These are phyloP conservation scores for Burhinus bistriatus DNA, from an alignment of 2,113 vertebrate genomes.

Conservation along the genomic window DNA sequence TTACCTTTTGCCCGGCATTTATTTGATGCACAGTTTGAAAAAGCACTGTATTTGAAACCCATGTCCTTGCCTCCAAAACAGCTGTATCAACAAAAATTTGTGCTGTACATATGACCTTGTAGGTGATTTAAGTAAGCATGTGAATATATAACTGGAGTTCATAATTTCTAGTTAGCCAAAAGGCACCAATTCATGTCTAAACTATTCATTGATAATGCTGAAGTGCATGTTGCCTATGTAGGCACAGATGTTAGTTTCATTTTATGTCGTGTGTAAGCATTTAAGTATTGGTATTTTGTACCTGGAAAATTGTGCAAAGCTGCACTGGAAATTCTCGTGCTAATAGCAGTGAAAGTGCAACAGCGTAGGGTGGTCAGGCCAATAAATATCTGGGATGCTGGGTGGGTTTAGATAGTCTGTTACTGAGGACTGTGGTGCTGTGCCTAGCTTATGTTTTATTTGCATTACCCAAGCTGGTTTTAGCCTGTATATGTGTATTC, in stretches of 20 bases:
- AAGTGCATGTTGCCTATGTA: neutral
- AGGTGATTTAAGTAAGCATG: neutral
- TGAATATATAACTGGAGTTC: neutral
- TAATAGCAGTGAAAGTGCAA: neutral
- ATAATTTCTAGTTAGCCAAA: neutral
- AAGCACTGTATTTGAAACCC: neutral
- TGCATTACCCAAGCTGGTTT: neutral
- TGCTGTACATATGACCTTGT: neutral
- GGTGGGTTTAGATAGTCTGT: neutral
- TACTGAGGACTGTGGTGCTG: neutral
- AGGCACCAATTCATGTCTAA: neutral
- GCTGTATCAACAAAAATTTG: neutral
- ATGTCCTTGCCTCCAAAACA: neutral
- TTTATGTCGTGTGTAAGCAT: neutral
- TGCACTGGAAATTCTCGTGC: neutral
- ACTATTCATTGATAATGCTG: neutral
- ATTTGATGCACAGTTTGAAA: neutral
- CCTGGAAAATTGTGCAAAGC: neutral
- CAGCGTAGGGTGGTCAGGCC: neutral
- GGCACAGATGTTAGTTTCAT: neutral
- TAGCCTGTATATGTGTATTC: neutral
- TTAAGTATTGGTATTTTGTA: neutral
- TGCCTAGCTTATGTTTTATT: neutral
- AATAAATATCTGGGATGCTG: neutral
- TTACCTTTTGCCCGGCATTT: neutral